A percentile compares a stretch with the other conserved stretches of the same genome.
phyloP scores from a whole-genome alignment of 1,140 invertebrate species.

The Colletes latitarsis region DNA sequence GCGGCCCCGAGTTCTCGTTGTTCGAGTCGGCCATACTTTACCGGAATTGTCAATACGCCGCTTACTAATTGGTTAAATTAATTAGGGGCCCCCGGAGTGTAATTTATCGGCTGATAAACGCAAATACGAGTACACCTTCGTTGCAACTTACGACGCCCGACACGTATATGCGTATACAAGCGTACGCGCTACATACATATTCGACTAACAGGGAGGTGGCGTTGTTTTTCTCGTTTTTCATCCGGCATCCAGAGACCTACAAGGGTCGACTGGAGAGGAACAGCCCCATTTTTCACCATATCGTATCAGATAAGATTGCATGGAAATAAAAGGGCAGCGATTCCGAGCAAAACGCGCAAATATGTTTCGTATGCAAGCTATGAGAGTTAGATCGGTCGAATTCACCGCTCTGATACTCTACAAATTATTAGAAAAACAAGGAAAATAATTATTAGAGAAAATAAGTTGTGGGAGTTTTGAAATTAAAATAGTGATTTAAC shows the following conservation, averaged over 20 bases:
- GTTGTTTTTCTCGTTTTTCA: not conserved
- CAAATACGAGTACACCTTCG: constrained; percentile 1
- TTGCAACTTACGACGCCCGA: not conserved
- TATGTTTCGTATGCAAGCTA: not conserved
- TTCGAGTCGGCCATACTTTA: not conserved
- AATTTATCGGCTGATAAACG: constrained; percentile 30
- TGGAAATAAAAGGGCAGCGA: constrained; percentile 31
- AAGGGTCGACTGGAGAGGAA: constrained; percentile 7
- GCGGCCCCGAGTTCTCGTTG: not conserved
- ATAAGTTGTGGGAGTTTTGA: too few species aligned
- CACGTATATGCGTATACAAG: not conserved
- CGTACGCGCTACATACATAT: not conserved
- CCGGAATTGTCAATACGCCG: not conserved
- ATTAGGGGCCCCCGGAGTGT: constrained; percentile 1
- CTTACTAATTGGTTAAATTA: constrained; percentile 42
- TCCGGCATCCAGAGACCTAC: not conserved
- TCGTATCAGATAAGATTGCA: constrained; percentile 31
- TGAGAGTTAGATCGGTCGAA: not conserved
- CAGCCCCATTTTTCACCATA: constrained; percentile 25
- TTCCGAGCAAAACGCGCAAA: not conserved
- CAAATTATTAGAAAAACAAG: too few species aligned
- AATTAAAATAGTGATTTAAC: too few species aligned
- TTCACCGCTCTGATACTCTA: not conserved
- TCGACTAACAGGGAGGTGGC: not conserved
- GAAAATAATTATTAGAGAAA: too few species aligned